Base-by-base conservation (phyloP, 2,797 vertebrate species). In the Pelobates cultripes region DNA sequence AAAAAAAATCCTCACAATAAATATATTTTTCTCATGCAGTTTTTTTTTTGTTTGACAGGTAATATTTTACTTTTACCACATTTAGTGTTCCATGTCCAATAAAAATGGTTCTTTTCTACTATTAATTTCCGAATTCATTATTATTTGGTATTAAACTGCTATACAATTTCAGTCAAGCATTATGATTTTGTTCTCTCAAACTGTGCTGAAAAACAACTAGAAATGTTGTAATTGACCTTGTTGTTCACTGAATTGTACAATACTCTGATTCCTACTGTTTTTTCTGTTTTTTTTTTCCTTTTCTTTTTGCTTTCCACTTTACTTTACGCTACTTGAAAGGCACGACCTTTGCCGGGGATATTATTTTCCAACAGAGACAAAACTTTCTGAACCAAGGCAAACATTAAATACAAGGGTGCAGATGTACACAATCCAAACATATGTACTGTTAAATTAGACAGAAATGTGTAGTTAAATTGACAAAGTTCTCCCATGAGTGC, bases 191-290 rank as follows among this genome's bases (percentile, higher is more conserved):
- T 79, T 83, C 82, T 79, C 67, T 79, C 82, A 71, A 15, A 79
- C 82, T 79, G 82, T 79, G 82, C 77, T 79, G 67, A 83, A 79
- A 83, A 83, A 83, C 76, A 79, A 68, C 70, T 83, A 79, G 82
- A 68, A 83, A 83, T 79, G 57, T 68, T 75, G 77, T 83, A 79
- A 83, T 83, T 79, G 82, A 79, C 82, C 82, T 83, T 83, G 82
- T 75, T 83, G 76, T 71, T 79, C 77, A 83, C 15, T 79, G 82
- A 83, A 83, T 83, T 83, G 82, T 71, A 79, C 71, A 79, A 42
- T 83, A 53, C 77, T 79, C 70, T 79, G 44, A 63, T 67, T 78
- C 82, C 82, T 69, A 75, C 82, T 79, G 82, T 75, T 70, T 79
- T 51, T 51, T 28, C 28, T 1, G 28, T 28, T 28, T 28, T 28